Evolutionary conservation across 2,888 invertebrate genomes (phyloP), one percentile per base, ranked within the genome.

Genomic region (Perdita meconis): DNA sequence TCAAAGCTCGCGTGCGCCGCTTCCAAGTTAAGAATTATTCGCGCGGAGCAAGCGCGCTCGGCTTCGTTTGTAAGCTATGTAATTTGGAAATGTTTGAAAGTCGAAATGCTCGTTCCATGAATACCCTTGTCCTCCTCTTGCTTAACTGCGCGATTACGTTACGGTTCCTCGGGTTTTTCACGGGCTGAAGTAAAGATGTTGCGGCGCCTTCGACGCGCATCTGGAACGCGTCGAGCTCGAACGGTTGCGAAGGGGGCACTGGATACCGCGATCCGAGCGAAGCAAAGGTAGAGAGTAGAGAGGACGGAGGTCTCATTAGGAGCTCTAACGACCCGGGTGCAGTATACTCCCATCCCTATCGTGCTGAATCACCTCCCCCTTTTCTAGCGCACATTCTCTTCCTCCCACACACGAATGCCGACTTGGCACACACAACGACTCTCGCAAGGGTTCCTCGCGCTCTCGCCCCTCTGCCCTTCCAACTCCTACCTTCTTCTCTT

Each of bases 281-380:
- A 72, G 77, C 65, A 47, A 47, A 44, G 2, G 79, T 53, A 38
- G 42, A n/a, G 51, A 10, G 51, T 61, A 42, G 76, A 59, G 68
- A 69, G 73, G 71, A 67, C 57, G 84, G 76, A 79, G 85, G 85
- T 90, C 91, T 91, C 91, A 91, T 92, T 92, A 92, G 91, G 90
- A 89, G 91, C 91, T 92, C 90, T 92, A 92, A 92, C 92, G 92
- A 92, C 90, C 92, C 90, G 90, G 87, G 88, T 89, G 89, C 88
- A 87, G 86, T 84, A n/a, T n/a, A 85, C 84, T 85, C 85, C 88
- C 85, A 82, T 81, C 83, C 80, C 81, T 85, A 82, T 83, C 80
- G 81, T 84, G 85, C 87, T 88, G 90, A 89, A 88, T 88, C 88
- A 87, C 88, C 88, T 84, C 82, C 68, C 78, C 75, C 86, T 83